These are phyloP conservation scores for Hippolais icterina DNA, from an alignment of 2,113 vertebrate genomes.

Conservation along the genomic window DNA sequence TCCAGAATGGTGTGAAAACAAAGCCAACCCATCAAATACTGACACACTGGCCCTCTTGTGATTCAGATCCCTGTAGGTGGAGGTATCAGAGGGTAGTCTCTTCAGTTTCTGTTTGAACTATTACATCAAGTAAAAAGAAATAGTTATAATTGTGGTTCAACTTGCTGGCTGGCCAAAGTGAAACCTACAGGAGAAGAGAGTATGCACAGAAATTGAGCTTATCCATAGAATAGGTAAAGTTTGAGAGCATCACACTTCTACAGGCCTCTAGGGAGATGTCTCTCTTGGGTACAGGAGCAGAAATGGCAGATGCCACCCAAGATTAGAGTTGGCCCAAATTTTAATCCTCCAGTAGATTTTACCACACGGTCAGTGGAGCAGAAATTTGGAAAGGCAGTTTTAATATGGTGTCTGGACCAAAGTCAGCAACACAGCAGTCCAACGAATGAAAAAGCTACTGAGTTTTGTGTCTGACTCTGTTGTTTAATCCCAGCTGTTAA, in stretches of 20 bases:
- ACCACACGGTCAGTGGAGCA: background rate
- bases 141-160: background rate
- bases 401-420: background rate
- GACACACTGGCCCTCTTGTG: background rate
- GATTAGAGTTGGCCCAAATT: background rate
- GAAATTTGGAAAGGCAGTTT: background rate
- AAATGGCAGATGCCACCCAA: background rate
- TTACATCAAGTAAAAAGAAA: background rate
- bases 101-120: background rate
- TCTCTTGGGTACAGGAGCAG: background rate
- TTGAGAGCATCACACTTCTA: background rate
- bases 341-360: background rate
- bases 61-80: background rate
- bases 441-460: background rate
- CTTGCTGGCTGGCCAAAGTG: background rate
- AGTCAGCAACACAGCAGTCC: background rate
- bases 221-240: background rate
- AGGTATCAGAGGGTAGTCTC: background rate
- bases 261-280: background rate
- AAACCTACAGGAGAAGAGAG: background rate
- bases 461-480: background rate
- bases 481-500: background rate
- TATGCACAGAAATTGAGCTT: background rate
- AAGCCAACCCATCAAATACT: background rate
- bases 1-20: background rate